Evolutionary conservation across 1,140 invertebrate species (phyloP), one percentile per base, ranked within the genome.

Genomic region (Zaprionus kolodkinae): DNA sequence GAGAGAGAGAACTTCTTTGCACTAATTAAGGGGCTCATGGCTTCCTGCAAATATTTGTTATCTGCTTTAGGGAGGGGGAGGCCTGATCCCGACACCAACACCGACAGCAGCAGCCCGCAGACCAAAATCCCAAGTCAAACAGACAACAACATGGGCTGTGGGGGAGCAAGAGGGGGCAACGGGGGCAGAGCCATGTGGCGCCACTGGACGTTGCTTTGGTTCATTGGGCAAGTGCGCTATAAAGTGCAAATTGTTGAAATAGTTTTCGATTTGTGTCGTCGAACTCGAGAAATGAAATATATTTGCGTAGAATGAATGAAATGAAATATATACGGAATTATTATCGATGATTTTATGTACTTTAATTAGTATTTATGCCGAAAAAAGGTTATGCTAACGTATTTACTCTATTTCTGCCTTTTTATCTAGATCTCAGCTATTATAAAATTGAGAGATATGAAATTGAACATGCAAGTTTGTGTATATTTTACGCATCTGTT

Each of bases 41-140:
- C 81, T 88, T 91, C 89, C 89, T 85, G 88, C 80, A 88, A 88
- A 91, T 88, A 91, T 91, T 91, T 89, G 89, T 74, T 86, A 91
- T 91, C 85, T 91, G 74, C 81, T 73, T 80, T 77, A 40, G 33
- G 63, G 63, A 40, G 67, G 66, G 21, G 21, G 21, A 21, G 21
- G 21, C 21, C 21, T 21, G 70, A 65, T 77, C 59, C 55, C 48
- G 60, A 61, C 64, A 21, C 21, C 21, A 61, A 59, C 48, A 68
- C 67, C 27, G 27, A 30, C 27, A 30, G 27, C 27, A 35, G 36
- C 36, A 61, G 30, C 30, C 38, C 63, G 45, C 64, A 56, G 56
- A 68, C 71, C 72, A 70, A 74, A 74, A 74, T 74, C 72, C 72
- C 71, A 75, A 60, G 36, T 61, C 67, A 74, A 74, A 74, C 72